Evolutionary conservation across 2,113 vertebrate species (phyloP).

Genomic region (Anser cygnoides): DNA sequence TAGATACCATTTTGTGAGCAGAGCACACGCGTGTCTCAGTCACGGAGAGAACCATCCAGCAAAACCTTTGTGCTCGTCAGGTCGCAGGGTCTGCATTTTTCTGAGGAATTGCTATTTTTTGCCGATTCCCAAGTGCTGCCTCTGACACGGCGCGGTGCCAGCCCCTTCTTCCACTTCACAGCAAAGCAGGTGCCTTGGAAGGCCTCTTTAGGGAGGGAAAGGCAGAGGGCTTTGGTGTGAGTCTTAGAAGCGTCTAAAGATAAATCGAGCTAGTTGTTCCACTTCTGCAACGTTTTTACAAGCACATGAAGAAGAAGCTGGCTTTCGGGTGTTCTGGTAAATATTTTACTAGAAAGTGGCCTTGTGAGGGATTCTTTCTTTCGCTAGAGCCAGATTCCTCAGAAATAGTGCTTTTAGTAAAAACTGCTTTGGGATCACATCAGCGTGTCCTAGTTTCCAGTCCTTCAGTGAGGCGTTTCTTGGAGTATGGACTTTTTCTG

Average conservation of each 20-base stretch:
- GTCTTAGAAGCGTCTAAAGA: background rate
- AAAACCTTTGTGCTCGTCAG: background rate
- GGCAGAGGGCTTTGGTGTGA: background rate
- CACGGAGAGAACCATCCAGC: background rate
- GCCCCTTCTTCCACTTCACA: background rate
- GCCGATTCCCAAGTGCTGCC: background rate
- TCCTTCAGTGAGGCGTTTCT: background rate
- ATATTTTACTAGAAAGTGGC: conserved; percentile 36
- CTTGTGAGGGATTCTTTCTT: background rate
- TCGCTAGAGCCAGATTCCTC: background rate
- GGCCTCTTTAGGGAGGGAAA: background rate
- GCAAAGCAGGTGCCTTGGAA: background rate
- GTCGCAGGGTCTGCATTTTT: background rate
- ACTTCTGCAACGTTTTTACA: background rate
- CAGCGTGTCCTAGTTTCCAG: conserved; percentile 1
- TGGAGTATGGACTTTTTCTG: background rate
- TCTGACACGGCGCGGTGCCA: rapidly evolving
- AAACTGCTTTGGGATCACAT: conserved; percentile 16
- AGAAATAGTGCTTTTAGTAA: conserved; percentile 9
- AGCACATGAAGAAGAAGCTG: background rate
- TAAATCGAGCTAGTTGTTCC: background rate
- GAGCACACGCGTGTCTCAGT: background rate
- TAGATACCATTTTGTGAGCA: background rate
- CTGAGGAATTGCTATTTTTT: background rate
- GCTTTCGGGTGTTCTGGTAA: conserved; percentile 45